These are phyloP conservation scores for Peribatodes rhomboidaria DNA, from an alignment of 2,888 invertebrate genomes.

Conservation along the genomic window DNA sequence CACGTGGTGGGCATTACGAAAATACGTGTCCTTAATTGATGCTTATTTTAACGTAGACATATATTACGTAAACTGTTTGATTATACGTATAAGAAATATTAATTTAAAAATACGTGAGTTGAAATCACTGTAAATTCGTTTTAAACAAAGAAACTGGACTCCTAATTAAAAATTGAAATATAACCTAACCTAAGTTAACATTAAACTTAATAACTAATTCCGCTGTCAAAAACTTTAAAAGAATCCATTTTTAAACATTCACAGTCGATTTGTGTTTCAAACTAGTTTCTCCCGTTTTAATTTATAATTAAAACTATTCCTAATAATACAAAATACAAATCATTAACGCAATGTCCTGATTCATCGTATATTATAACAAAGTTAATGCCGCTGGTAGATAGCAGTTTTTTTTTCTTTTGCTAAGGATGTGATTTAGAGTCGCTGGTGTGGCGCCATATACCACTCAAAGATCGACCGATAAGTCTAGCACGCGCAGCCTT, in stretches of 20 bases:
- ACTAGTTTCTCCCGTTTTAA: slow-evolving; percentile 34
- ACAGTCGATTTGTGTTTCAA: slow-evolving; percentile 35
- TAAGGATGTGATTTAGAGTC: slow-evolving; percentile 67
- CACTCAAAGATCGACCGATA: slow-evolving; percentile 62
- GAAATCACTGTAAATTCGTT: too few species aligned
- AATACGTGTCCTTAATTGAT: slow-evolving; percentile 52
- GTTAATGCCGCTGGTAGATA: slow-evolving; percentile 47
- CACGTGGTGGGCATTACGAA: slow-evolving; percentile 48
- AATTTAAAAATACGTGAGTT: too few species aligned
- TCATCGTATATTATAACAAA: slow-evolving; percentile 16
- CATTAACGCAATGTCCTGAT: slow-evolving; percentile 9
- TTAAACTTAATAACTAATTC: slow-evolving; percentile 22
- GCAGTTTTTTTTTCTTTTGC: slow-evolving; percentile 58
- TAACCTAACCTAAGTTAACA: slow-evolving; percentile 17
- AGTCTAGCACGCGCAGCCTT: slow-evolving; percentile 55
- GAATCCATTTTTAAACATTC: slow-evolving; percentile 21
- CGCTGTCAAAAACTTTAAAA: slow-evolving; percentile 32
- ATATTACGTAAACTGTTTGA: slow-evolving; percentile 1
- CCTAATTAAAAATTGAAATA: slow-evolving; percentile 33
- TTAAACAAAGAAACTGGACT: neutral
- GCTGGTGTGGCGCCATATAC: slow-evolving; percentile 68
- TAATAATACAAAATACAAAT: slow-evolving; percentile 2
- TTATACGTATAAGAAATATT: too few species aligned
- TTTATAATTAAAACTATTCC: slow-evolving; percentile 18
- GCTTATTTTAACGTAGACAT: slow-evolving; percentile 21